Evolutionary conservation across 2,888 invertebrate species (phyloP), one percentile per base, ranked within the genome.

Genomic region (Euzophera pinguis): DNA sequence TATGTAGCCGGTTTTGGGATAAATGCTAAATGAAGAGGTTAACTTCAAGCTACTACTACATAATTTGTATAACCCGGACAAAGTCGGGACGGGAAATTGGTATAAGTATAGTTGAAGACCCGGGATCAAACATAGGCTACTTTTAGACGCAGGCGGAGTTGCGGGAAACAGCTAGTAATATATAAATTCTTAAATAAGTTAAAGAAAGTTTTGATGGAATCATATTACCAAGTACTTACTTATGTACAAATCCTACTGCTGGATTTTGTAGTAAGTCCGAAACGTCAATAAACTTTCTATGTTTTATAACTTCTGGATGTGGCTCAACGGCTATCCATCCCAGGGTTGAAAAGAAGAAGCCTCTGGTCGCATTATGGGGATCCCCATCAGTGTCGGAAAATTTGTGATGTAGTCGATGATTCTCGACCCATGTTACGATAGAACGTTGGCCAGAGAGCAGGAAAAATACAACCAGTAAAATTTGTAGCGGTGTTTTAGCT

Each of bases 291-390:
- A 22, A 22, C 27, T 29, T 13, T n/a, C 13, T 27, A 6, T 22
- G 12, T 27, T 29, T 43, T 1, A 43, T 12, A 12, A 43, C 43
- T 5, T 29, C 29, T 9, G 43, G 29, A 12, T 27, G 13, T 8
- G 22, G 22, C 62, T 93, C 92, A 74, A 93, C 93, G 58, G 97
- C 73, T 52, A 97, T 83, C 97, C 97, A 97, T 49, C 97, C 97
- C 61, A 97, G 90, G 77, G 97, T 97, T 3, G 96, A 92, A 79
- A 97, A 97, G 91, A 97, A 97, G 86, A 97, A 96, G 9, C 97
- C 97, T 47, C 96, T 87, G 10, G 87, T 94, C 5, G 95, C 94
- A 77, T 96, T 96, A 71, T 96, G 96, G 0, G 96, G 96, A 84
- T 96, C 96, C 12, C 95, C 96, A 77, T 96, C 93, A 0, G 96